These are phyloP conservation scores for Corydoras sp. DNA, from an alignment of 2,113 vertebrate species.

Conservation along the genomic window DNA sequence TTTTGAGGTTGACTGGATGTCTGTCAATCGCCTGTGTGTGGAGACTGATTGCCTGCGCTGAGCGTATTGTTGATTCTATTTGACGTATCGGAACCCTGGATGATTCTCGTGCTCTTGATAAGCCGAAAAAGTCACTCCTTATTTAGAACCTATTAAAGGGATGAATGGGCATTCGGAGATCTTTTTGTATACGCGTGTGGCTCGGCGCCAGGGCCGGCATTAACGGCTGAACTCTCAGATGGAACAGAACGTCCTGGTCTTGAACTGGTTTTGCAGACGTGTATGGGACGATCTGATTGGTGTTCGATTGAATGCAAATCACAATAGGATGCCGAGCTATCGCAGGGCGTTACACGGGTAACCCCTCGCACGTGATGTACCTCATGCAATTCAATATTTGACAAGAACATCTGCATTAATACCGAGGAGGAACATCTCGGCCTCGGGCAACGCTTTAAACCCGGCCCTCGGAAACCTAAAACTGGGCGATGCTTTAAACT, in stretches of 20 bases:
- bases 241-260: slow-evolving; percentile 14
- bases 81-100: slow-evolving; percentile 1
- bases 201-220: not conserved
- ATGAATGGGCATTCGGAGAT: not conserved
- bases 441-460: no score
- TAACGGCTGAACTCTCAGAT: not conserved
- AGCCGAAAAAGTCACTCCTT: not conserved
- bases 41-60: slow-evolving; percentile 14
- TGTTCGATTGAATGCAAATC: no score
- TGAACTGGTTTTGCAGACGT: slow-evolving; percentile 6
- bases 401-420: no score
- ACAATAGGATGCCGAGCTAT: no score
- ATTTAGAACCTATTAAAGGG: slow-evolving; percentile 18
- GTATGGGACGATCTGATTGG: not conserved
- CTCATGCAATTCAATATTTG: no score
- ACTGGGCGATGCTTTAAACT: no score
- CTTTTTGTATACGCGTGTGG: slow-evolving; percentile 3
- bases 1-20: not conserved
- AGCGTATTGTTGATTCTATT: slow-evolving; percentile 16
- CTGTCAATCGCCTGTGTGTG: slow-evolving; percentile 11
- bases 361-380: no score
- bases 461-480: no score
- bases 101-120: not conserved
- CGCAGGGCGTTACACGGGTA: no score
- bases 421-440: no score